Evolutionary conservation across 2,113 vertebrate genomes (phyloP), one percentile per base, ranked within the genome.

Genomic region (Heterotis niloticus): DNA sequence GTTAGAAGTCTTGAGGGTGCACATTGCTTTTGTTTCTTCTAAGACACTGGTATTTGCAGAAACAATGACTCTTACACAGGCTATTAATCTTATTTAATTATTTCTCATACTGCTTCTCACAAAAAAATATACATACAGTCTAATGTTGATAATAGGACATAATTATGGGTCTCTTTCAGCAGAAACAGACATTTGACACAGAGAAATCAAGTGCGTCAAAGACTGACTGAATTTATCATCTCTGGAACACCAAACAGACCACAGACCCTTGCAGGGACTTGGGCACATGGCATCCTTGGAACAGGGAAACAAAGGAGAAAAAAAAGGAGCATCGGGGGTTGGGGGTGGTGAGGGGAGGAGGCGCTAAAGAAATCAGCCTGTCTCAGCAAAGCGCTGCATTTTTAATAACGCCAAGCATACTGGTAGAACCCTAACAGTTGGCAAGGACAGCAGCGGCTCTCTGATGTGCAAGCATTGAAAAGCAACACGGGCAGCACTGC

Each of bases 371-470:
- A 81, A 79, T 23, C 18, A n/a, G 77, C 44, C 57, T 67, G 80
- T 73, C 81, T 84, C 81, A 84, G 79, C 79, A 81, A 81, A 84
- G 77, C 64, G 26, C 77, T 34, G 69, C 75, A 82, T 78, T 81
- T 78, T 79, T 75, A 75, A 77, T 69, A 70, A 44, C 24, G 24
- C 78, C 75, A 71, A 67, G 67, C 56, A 75, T 60, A 67, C 62
- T 64, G 20, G 7, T 18, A 20, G 71, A 9, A 18, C 67, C 44
- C 62, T 64, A 17, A 17, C 26, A 57, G 17, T 34, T 72, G 51
- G 16, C 29, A 59, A 59, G 62, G 51, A 56, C 59, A 62, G 71
- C 71, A 82, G 44, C 54, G 54, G 77, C 51, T 78, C 68, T 75
- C 72, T 34, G 72, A 24, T 13, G 10, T 26, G 56, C 14, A 16